Evolutionary conservation across 2,113 vertebrate genomes (phyloP), one percentile per base, ranked within the genome.

Genomic region (Nymphicus hollandicus): DNA sequence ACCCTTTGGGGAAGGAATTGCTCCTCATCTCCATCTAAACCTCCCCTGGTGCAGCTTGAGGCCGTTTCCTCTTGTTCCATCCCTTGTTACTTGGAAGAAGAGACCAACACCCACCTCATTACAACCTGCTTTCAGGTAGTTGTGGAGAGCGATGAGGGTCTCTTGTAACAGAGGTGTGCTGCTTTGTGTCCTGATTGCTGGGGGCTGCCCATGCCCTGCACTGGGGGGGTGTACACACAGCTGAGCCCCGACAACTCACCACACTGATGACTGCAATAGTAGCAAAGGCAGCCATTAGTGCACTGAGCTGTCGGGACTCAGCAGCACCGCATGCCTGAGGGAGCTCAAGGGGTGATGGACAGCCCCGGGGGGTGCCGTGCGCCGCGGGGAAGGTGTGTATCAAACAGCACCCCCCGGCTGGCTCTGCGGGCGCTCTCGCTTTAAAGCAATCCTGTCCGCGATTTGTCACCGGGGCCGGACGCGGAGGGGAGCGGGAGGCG

Each of bases 401-500:
- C 47, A 33, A 28, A 35, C 29, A 52, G 20, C 53, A 4, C 20
- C 41, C 41, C 43, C 17, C 9, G 4, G 15, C 33, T 31, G 29
- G 5, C 79, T 41, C 8, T 81, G 33, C 39, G 23, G 60, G 35
- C 80, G 31, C 95, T 92, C 92, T 90, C 70, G 18, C 95, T 95
- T 94, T 95, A 95, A 95, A 89, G 63, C 94, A 70, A 61, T 63
- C 69, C 69, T 58, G 53, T 22, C 50, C 50, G 43, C 77, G 77
- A 73, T 88, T 88, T 81, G 86, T 88, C 71, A 53, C 53, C 23
- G 81, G 88, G 73, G 79, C 72, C 22, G 87, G 41, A 72, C 60
- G 47, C 74, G 29, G 86, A 52, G 86, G 44, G 68, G 72, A 61
- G 74, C 53, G 27, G 76, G 44, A 44, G 39, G 92, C 81, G 63